These are phyloP conservation scores for Paratrypauchen microcephalus DNA, from an alignment of 2,797 vertebrate species.

Conservation along the genomic window DNA sequence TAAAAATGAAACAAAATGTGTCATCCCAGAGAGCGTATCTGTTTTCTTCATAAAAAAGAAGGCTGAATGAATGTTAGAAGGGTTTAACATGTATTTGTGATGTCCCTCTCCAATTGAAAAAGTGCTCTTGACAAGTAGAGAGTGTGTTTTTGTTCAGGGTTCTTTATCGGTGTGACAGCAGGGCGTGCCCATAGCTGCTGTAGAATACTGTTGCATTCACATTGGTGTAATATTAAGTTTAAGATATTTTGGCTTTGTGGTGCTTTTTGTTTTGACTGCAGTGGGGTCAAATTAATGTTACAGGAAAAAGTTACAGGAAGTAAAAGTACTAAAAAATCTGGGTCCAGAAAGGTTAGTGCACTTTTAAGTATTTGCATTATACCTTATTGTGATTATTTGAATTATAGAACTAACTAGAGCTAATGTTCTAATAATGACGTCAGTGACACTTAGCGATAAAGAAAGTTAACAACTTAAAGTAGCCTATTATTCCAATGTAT, in stretches of 20 bases:
- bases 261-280: too few relatives aligned
- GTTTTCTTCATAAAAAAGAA: constrained; percentile 34
- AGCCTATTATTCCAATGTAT: constrained; percentile 25
- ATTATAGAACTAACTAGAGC: constrained; percentile 26
- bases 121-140: constrained; percentile 31
- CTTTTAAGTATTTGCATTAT: too few relatives aligned
- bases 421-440: too few relatives aligned
- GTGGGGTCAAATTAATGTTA: too few relatives aligned
- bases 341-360: too few relatives aligned
- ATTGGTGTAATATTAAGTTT: background rate
- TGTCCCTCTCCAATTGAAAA: constrained; percentile 26
- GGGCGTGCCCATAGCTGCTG: constrained; percentile 21
- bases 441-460: too few relatives aligned
- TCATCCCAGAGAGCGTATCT: constrained; percentile 36
- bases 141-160: constrained; percentile 18
- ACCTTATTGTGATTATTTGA: constrained; percentile 4
- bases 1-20: constrained; percentile 42
- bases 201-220: constrained; percentile 27
- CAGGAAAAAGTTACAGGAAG: too few relatives aligned
- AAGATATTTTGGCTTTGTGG: too few relatives aligned
- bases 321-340: too few relatives aligned
- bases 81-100: constrained; percentile 13
- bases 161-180: constrained; percentile 14
- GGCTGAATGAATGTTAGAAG: constrained; percentile 39
- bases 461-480: constrained; percentile 28